phyloP scores from a whole-genome alignment of 1,140 invertebrate genomes.

The Drosophila oshimai region DNA sequence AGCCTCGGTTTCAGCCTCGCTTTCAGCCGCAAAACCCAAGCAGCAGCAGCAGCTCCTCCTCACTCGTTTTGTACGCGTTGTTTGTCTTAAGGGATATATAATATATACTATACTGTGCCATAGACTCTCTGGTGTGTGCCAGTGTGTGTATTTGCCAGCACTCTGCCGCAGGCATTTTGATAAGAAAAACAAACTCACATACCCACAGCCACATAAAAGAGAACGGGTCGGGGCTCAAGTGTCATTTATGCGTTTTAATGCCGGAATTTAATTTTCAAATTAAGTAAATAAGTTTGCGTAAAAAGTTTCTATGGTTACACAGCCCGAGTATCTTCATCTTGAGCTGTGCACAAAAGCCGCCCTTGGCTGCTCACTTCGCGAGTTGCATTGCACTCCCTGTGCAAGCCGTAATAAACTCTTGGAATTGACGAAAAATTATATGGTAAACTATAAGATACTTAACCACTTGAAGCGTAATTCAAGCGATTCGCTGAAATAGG shows the following conservation, averaged over 20 bases:
- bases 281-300: constrained; percentile 70
- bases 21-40: constrained; percentile 8
- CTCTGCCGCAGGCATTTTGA: constrained; percentile 78
- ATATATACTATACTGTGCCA: too few relatives aligned
- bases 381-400: constrained; percentile 4
- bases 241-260: constrained; percentile 81
- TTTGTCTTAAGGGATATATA: constrained; percentile 80
- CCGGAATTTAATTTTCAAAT: constrained; percentile 80
- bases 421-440: constrained; percentile 43
- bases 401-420: constrained; percentile 33
- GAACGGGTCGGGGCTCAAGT: constrained; percentile 57
- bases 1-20: constrained; percentile 9
- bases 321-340: not conserved
- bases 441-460: constrained; percentile 16
- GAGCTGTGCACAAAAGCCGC: constrained; percentile 1
- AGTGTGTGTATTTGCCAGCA: constrained; percentile 63
- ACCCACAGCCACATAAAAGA: not conserved
- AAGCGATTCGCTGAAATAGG: not conserved
- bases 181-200: constrained; percentile 74
- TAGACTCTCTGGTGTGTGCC: constrained; percentile 21
- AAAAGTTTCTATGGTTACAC: constrained; percentile 47
- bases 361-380: constrained; percentile 26
- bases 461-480: constrained; percentile 17
- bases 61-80: constrained; percentile 69
- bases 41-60: constrained; percentile 17